These are phyloP conservation scores for Arenaria interpres DNA, from an alignment of 2,113 vertebrate genomes.

Conservation along the genomic window DNA sequence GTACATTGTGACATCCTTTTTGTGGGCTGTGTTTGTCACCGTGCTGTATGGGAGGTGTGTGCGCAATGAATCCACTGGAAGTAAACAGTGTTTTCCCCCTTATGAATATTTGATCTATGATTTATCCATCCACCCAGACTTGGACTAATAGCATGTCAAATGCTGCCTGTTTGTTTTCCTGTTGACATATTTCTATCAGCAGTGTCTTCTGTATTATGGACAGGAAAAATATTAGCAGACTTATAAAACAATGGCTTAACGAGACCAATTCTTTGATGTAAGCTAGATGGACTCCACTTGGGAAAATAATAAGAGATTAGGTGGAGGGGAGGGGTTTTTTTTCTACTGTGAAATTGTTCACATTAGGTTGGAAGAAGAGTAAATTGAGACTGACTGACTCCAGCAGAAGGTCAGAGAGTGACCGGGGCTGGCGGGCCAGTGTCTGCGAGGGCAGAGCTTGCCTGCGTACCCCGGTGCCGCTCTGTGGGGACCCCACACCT, in stretches of 20 bases:
- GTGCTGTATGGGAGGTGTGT: not conserved
- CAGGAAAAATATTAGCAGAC: slow-evolving; percentile 56
- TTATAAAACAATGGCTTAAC: slow-evolving; percentile 59
- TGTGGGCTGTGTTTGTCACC: not conserved
- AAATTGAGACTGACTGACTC: slow-evolving; percentile 57
- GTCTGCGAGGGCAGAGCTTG: not conserved
- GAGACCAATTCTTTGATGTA: slow-evolving; percentile 53
- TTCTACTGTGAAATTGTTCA: slow-evolving; percentile 42
- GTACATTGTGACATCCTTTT: slow-evolving; percentile 12
- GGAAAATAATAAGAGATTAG: slow-evolving; percentile 36
- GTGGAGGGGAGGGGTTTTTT: not conserved
- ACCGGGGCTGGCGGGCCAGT: not conserved
- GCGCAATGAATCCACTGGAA: slow-evolving; percentile 43
- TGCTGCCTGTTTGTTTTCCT: slow-evolving; percentile 66
- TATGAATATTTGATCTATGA: slow-evolving; percentile 50
- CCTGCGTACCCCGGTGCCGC: not conserved
- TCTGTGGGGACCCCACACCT: not conserved
- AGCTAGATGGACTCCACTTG: slow-evolving; percentile 43
- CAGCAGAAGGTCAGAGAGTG: slow-evolving; percentile 38
- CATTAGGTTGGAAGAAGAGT: slow-evolving; percentile 42
- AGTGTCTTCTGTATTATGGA: slow-evolving; percentile 49
- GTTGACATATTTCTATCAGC: slow-evolving; percentile 68
- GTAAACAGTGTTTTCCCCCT: slow-evolving; percentile 53
- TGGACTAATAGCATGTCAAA: slow-evolving; percentile 57
- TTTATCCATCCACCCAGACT: slow-evolving; percentile 55